These are phyloP conservation scores for Ceyx erithaca DNA, from an alignment of 2,797 vertebrate genomes.

Conservation along the genomic window DNA sequence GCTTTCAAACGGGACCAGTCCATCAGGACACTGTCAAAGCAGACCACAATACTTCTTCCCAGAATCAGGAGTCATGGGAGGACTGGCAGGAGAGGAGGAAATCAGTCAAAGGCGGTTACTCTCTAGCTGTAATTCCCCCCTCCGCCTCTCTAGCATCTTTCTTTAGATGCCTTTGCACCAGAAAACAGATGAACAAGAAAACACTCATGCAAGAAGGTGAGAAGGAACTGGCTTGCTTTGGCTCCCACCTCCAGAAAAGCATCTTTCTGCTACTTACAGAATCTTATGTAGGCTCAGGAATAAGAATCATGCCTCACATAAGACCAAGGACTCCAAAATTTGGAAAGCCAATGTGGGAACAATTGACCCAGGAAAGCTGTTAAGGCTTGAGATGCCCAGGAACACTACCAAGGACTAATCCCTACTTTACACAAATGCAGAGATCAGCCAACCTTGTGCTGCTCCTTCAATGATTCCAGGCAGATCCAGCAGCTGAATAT, in stretches of 20 bases:
- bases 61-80: not conserved
- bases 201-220: constrained; percentile 40
- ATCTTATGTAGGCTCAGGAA: not conserved
- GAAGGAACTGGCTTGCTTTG: constrained; percentile 32
- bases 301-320: constrained; percentile 29
- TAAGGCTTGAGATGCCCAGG: not conserved
- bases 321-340: not conserved
- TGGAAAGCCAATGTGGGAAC: not conserved
- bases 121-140: not conserved
- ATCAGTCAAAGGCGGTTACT: not conserved
- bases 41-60: not conserved
- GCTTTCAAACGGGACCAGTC: not conserved
- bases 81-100: not conserved
- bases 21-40: not conserved
- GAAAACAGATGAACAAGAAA: constrained; percentile 43
- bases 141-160: constrained; percentile 9
- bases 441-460: constrained; percentile 87
- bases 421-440: not conserved
- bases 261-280: constrained; percentile 2
- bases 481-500: constrained; percentile 96
- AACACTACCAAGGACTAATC: not conserved
- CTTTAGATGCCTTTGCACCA: constrained; percentile 29
- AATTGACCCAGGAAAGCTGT: not conserved
- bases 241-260: constrained; percentile 32
- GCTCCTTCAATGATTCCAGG: constrained; percentile 99